phyloP scores from a whole-genome alignment of 2,797 vertebrate genomes.

The Meriones psammophilus region DNA sequence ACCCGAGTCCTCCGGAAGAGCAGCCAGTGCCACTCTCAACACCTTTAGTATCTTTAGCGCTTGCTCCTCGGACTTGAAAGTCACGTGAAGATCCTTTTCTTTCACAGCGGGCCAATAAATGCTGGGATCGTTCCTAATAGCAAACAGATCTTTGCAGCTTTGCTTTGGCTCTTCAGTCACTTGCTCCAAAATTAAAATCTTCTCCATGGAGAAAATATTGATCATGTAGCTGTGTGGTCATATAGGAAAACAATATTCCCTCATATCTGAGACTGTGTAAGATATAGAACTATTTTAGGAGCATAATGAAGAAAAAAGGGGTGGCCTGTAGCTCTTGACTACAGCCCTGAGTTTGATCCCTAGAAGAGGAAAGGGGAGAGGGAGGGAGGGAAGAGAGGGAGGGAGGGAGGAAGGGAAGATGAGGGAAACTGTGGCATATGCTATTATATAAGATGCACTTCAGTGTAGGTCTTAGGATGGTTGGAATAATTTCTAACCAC shows the following conservation, averaged over 20 bases:
- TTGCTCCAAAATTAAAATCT: slow-evolving; percentile 6
- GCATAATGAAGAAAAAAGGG: not conserved
- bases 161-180: not conserved
- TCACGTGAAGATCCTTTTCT: not conserved
- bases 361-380: too few relatives aligned
- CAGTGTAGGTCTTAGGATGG: not conserved
- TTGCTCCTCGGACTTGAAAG: not conserved
- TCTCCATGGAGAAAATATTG: not conserved
- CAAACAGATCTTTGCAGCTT: not conserved
- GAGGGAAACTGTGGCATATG: too few relatives aligned
- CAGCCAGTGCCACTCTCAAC: not conserved
- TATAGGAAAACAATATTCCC: not conserved
- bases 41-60: not conserved
- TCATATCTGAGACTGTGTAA: not conserved
- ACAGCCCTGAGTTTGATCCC: too few relatives aligned
- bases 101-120: not conserved
- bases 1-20: not conserved
- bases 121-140: not conserved
- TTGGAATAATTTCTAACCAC: not conserved
- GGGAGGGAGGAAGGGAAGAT: too few relatives aligned
- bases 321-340: not conserved
- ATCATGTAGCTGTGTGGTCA: not conserved
- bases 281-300: not conserved
- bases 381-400: too few relatives aligned
- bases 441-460: not conserved